Conservation (phyloP, 2,113 vertebrate genomes). For the Gambusia holbrooki region DNA sequence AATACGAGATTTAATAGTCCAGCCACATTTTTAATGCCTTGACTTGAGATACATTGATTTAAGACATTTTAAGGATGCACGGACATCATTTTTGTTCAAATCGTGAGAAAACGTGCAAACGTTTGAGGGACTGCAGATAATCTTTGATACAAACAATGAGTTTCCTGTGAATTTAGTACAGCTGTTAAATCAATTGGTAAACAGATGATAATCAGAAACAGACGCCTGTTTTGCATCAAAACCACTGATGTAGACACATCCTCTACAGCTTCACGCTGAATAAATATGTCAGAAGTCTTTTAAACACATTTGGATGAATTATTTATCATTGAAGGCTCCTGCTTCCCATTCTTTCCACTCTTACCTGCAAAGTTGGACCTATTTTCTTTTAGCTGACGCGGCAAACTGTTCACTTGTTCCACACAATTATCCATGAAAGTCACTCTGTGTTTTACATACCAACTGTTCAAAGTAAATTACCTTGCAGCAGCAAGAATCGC, state of each 20-base stretch:
- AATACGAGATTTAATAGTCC: no score
- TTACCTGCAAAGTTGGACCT: conserved; percentile 29
- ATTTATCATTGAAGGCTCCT: not conserved
- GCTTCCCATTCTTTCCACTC: not conserved
- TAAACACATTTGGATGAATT: not conserved
- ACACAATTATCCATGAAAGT: conserved; percentile 63
- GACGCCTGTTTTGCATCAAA: not conserved
- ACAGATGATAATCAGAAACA: conserved; percentile 19
- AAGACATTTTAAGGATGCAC: no score
- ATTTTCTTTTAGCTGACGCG: conserved; percentile 49
- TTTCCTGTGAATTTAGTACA: conserved; percentile 17
- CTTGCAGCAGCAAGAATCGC: conserved; percentile 20
- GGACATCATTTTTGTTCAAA: not conserved
- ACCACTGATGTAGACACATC: conserved; percentile 1
- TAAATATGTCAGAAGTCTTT: conserved; percentile 2
- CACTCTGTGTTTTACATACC: conserved; percentile 63
- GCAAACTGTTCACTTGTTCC: conserved; percentile 56
- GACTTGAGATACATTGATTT: no score
- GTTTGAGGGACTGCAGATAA: not conserved
- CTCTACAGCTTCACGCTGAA: not conserved
- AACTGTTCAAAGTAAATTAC: conserved; percentile 33
- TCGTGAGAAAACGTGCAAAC: not conserved
- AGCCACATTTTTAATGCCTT: no score
- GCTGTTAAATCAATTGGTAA: conserved; percentile 1
- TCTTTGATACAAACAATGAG: not conserved